Evolutionary conservation across 2,113 vertebrate species (phyloP), one percentile per base, ranked within the genome.

Genomic region (Cololabis saira): DNA sequence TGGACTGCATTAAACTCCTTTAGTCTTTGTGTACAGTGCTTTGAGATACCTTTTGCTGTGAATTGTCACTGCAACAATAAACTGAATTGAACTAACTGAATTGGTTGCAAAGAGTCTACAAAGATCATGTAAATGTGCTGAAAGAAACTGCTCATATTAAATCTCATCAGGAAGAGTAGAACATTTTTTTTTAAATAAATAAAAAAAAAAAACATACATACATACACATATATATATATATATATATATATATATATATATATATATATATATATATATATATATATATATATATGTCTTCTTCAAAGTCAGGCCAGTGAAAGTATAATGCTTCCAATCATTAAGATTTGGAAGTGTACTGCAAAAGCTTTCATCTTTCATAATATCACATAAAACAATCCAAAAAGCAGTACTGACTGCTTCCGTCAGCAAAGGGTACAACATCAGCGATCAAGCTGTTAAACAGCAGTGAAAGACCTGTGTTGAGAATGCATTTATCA

Each of bases 401-500:
- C 27, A 21, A 67, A 70, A 71, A 24, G 17, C 2, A 37, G 5
- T 11, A 64, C 12, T 4, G 14, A 44, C 62, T 44, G 61, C 61
- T 69, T 67, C 52, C 27, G 54, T 67, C 40, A 64, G 33, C 43
- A 41, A 33, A 43, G 27, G 17, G 33, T n/a, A 42, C 37, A 67
- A 53, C 48, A 71, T 60, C 53, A 49, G 65, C 17, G 10, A 58
- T 42, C 61, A 44, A 52, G 64, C 68, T 2, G 21, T 30, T 55
- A 48, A 27, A 45, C 12, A 64, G 50, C 12, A 88, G 76, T 76
- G 75, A 94, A 73, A 67, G 61, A 89, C 86, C 65, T 65, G 85
- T 88, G 92, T 85, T 81, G 64, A 90, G 64, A 71, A 81, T 62
- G 74, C 83, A 93, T 95, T 93, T 87, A 94, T 94, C 87, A 90